Conservation (phyloP, 2,888 invertebrate species). For the Buathra laborator region DNA sequence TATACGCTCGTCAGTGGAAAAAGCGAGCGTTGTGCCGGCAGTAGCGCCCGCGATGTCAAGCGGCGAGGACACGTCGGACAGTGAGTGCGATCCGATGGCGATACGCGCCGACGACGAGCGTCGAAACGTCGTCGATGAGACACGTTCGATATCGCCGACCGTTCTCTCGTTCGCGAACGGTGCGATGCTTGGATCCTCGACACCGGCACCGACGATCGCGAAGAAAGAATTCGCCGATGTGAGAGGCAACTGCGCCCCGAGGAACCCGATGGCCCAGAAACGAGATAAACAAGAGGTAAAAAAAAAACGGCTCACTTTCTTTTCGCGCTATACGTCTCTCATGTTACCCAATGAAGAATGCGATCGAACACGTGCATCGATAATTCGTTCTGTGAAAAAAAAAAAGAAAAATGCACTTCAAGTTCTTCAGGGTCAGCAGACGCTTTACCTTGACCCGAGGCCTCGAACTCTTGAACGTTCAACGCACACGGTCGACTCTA, state of each 20-base stretch:
- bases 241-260: slow-evolving; percentile 16
- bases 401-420: background rate
- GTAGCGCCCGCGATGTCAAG: slow-evolving; percentile 82
- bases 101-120: slow-evolving; percentile 51
- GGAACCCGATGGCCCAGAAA: slow-evolving; percentile 39
- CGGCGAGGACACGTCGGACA: slow-evolving; percentile 80
- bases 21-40: slow-evolving; percentile 70
- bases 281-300: slow-evolving; percentile 61
- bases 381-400: background rate
- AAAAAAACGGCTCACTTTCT: slow-evolving; percentile 3
- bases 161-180: slow-evolving; percentile 56
- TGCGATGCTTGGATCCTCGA: slow-evolving; percentile 62
- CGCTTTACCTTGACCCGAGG: slow-evolving; percentile 40
- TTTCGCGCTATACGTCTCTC: background rate
- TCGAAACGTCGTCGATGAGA: slow-evolving; percentile 59
- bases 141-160: slow-evolving; percentile 58
- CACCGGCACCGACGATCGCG: slow-evolving; percentile 46
- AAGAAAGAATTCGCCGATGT: slow-evolving; percentile 35
- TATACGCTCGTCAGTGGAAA: slow-evolving; percentile 44
- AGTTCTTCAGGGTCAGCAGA: slow-evolving; percentile 14
- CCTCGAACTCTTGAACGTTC: slow-evolving; percentile 53
- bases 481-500: slow-evolving; percentile 28
- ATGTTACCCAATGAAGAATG: background rate
- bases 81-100: slow-evolving; percentile 74
- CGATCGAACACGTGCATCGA: background rate